Base-by-base conservation (phyloP, 2,888 invertebrate species). In the Germaria angustata region DNA sequence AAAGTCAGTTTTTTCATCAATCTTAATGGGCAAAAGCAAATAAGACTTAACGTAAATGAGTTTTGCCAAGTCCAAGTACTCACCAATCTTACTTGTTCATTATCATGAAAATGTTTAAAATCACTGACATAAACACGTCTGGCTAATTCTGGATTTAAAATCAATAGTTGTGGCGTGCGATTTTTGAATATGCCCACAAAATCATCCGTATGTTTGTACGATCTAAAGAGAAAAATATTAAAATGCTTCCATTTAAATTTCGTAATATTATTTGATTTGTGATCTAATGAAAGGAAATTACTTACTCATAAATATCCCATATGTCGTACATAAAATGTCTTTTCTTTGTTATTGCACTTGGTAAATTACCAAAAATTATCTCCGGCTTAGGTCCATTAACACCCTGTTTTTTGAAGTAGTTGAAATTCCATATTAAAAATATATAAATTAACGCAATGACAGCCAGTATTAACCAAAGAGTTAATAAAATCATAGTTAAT, bases 131-230 rank as follows among this genome's bases (percentile, higher is more conserved):
- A 86, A 1, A 92, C 85, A 4, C 89, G 88, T 8, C 84, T 84
- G 0, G 90, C 87, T 11, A 91, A 51, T 5, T 91, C 88, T 0
- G 91, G 90, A 80, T 87, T 92, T 1, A 88, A 78, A 0, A 92
- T 32, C 9, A 92, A 6, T 1, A 92, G 68, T n/a, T 90, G 82
- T 0, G 92, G 92, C 0, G 68, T 84, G 1, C 88, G 87, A 4
- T 88, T 84, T 5, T 84, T 86, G 73, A 86, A 93, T 2, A 92
- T 85, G 0, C 93, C 93, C 11, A 92, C 88, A 22, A 91, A 90
- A 68, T 88, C 86, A 41, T 88, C 87, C 0, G 86, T 82, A 0
- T 85, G 41, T 55, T 87, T 87, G 63, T 86, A 89, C 15, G 86
- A 78, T 0, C 89, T 90, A 77, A 71, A 65, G 13, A 49, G 2